Conservation (phyloP, 2,797 vertebrate genomes). For the Acestrorhynchus altus region DNA sequence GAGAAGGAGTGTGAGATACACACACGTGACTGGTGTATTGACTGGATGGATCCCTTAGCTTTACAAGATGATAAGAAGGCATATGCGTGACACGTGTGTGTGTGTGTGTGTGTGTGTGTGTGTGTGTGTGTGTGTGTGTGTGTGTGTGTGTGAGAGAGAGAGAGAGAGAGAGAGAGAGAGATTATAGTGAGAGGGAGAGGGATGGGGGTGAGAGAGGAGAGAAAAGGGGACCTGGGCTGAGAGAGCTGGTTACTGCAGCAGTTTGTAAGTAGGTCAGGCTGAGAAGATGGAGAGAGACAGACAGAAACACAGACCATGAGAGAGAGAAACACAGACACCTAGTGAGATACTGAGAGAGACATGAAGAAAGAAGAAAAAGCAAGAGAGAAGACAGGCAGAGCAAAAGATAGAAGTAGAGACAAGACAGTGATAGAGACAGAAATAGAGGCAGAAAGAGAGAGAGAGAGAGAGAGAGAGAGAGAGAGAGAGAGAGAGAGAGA, state of each 20-base stretch:
- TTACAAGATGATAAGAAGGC: slow-evolving; percentile 26
- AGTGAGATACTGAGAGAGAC: background rate
- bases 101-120: slow-evolving; percentile 5
- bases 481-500: too few relatives aligned
- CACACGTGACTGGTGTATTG: slow-evolving; percentile 15
- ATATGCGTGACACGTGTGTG: background rate
- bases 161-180: background rate
- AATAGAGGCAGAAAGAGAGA: too few relatives aligned
- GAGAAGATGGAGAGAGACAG: slow-evolving; percentile 23
- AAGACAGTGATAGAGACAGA: background rate
- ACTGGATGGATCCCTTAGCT: background rate
- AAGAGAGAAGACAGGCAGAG: slow-evolving; percentile 61
- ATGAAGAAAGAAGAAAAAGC: background rate
- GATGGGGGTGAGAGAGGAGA: slow-evolving; percentile 1
- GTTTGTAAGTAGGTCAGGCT: slow-evolving; percentile 58
- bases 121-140: background rate
- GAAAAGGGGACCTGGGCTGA: slow-evolving; percentile 22
- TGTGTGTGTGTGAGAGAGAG: background rate
- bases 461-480: too few relatives aligned
- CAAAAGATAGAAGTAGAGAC: background rate
- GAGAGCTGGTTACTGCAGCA: slow-evolving; percentile 50
- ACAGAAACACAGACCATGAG: slow-evolving; percentile 1
- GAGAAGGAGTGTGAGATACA: slow-evolving; percentile 13
- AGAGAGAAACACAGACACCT: slow-evolving; percentile 39
- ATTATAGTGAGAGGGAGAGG: background rate